Evolutionary conservation across 2,888 invertebrate genomes (phyloP), one percentile per base, ranked within the genome.

Genomic region (Drosophila conformis): DNA sequence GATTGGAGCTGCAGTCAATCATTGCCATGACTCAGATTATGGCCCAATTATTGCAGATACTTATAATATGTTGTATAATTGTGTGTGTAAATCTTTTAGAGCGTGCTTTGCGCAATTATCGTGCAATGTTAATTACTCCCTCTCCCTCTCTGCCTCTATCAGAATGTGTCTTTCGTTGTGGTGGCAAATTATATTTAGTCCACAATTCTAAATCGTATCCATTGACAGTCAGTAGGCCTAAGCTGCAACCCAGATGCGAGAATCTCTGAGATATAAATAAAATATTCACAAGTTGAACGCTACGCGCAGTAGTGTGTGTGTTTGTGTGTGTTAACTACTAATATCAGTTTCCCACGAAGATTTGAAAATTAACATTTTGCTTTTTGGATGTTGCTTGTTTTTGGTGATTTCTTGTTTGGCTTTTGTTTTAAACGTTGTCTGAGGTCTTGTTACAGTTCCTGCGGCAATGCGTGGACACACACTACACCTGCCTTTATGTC

Each of bases 281-380:
- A 60, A 60, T 57, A 78, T 60, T 66, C 75, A 65, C 52, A 56
- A 72, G 3, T 56, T n/a, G 57, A 75, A 62, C 53, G 40, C 62
- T 78, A 62, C 56, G 65, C 65, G 52, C 69, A 52, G n/a, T 35
- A 21, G 54, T 63, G 59, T 68, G 58, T 53, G 53, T 69, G 49
- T 63, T 59, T 62, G 38, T 76, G 46, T 83, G 69, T 82, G 71
- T 70, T 73, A 83, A 75, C 76, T 76, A 86, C 83, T 79, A 83
- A 89, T 89, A 86, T 83, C 70, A 83, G 80, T 90, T 90, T 90
- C 91, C 90, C 90, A 90, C 90, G 90, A 83, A 91, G 90, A 90
- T 91, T 87, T 89, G 58, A 76, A 90, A 89, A 89, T 89, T 90
- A 89, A 89, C 90, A 90, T 89, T 87, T 89, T 69, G 85, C 75